A percentile compares a stretch with the other conserved stretches of the same genome.
Conservation (phyloP, 1,140 invertebrate species). For the Saccostrea glomerata region DNA sequence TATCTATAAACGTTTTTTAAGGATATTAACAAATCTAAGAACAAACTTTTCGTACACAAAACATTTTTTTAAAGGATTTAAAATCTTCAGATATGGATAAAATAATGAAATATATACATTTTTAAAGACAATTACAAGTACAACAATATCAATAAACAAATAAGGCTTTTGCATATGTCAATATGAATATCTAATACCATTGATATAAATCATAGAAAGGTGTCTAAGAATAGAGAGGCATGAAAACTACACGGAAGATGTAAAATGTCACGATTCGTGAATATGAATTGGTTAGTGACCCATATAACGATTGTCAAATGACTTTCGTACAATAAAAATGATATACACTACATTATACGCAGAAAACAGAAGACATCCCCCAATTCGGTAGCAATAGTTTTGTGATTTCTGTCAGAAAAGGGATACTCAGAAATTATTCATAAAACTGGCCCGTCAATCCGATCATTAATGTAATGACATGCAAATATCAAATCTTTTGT, state of each 20-base stretch:
- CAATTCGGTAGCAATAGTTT: neutral
- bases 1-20: neutral
- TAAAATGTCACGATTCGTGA: conserved; percentile 27
- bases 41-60: no score
- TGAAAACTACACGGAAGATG: conserved; percentile 20
- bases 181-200: conserved; percentile 11
- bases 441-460: neutral
- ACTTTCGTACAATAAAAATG: neutral
- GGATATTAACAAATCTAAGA: no score
- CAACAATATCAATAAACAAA: neutral
- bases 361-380: neutral
- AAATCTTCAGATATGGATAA: neutral
- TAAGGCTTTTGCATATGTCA: neutral
- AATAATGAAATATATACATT: neutral
- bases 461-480: neutral
- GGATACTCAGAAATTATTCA: neutral
- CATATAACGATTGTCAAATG: neutral
- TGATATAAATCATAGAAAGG: conserved; percentile 1
- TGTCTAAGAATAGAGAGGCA: neutral
- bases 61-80: neutral
- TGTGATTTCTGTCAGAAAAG: neutral
- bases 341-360: neutral
- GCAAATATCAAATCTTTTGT: neutral
- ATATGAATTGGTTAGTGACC: neutral
- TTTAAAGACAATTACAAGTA: neutral